phyloP scores from a whole-genome alignment of 2,113 vertebrate genomes.

The Pedionomus torquatus region DNA sequence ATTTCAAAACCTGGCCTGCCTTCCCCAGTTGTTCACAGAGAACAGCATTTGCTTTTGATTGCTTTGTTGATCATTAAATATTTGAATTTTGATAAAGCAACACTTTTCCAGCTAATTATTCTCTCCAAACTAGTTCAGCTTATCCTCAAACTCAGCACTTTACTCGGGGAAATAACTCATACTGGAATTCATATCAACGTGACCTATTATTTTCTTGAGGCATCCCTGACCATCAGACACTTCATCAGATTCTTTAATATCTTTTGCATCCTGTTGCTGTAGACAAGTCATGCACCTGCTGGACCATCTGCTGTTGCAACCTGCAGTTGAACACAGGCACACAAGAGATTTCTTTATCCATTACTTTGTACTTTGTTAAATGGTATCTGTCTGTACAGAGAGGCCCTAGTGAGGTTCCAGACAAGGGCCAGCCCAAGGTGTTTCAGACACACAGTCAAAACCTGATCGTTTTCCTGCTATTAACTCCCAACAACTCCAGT shows the following conservation, averaged over 20 bases:
- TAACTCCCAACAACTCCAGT: not conserved
- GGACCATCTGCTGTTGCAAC: conserved; percentile 29
- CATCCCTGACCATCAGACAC: conserved; percentile 54
- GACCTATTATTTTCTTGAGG: conserved; percentile 43
- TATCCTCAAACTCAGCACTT: not conserved
- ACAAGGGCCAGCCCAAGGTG: not conserved
- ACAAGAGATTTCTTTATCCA: conserved; percentile 47
- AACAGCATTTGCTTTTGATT: not conserved
- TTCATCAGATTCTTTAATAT: conserved; percentile 63
- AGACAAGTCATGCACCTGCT: conserved; percentile 58
- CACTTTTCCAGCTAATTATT: not conserved
- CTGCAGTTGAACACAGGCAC: not conserved
- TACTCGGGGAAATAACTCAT: not conserved
- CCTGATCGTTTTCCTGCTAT: not conserved
- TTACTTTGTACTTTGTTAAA: conserved; percentile 39
- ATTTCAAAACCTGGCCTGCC: not conserved
- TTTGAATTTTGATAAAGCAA: not conserved
- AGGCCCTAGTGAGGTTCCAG: not conserved
- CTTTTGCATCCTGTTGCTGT: conserved; percentile 61
- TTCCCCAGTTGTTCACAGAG: not conserved
- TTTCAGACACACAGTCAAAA: not conserved
- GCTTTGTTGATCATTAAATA: not conserved
- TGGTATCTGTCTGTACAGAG: not conserved
- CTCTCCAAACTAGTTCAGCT: not conserved
- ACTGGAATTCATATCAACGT: not conserved